Evolutionary conservation across 35 echinoderm and acorn worm genomes (phyloP).

Genomic region (Lytechinus pictus): DNA sequence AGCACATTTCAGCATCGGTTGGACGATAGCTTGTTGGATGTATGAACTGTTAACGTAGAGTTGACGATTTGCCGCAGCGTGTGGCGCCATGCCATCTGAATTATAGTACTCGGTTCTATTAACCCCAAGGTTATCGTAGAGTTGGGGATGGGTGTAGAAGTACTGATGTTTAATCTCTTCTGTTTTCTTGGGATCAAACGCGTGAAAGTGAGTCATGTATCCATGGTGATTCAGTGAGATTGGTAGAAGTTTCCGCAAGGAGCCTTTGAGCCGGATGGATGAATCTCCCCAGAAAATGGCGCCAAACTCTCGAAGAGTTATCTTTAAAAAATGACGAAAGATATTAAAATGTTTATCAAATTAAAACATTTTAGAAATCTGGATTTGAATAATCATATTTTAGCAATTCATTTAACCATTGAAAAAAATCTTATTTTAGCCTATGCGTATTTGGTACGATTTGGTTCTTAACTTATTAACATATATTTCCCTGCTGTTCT

Average conservation of each 20-base stretch:
- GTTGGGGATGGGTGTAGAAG: slow-evolving; percentile 54
- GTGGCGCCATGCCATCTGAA: slow-evolving; percentile 51
- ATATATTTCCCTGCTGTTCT: no score
- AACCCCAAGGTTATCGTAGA: slow-evolving; percentile 65
- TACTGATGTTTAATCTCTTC: slow-evolving; percentile 61
- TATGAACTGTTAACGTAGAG: slow-evolving; percentile 77
- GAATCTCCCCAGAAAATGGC: slow-evolving; percentile 83
- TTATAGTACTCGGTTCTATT: slow-evolving; percentile 60
- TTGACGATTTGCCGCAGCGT: slow-evolving; percentile 68
- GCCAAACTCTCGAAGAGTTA: slow-evolving; percentile 71
- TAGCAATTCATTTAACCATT: no score
- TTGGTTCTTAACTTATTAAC: no score
- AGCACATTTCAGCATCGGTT: slow-evolving; percentile 65
- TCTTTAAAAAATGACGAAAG: slow-evolving; percentile 22
- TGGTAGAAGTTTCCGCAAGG: slow-evolving; percentile 62
- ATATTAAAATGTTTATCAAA: neutral
- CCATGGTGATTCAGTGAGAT: slow-evolving; percentile 70
- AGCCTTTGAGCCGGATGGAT: slow-evolving; percentile 68
- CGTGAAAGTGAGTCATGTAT: slow-evolving; percentile 61
- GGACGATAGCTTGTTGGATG: slow-evolving; percentile 62
- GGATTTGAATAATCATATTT: no score
- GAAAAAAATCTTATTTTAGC: no score
- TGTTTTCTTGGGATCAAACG: slow-evolving; percentile 65
- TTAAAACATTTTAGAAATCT: no score
- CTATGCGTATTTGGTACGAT: no score